Percentiles rank a stretch among this genome's conserved stretches.
Evolutionary conservation across 2,797 vertebrate species (phyloP).

Genomic region (Cyclura pinguis): DNA sequence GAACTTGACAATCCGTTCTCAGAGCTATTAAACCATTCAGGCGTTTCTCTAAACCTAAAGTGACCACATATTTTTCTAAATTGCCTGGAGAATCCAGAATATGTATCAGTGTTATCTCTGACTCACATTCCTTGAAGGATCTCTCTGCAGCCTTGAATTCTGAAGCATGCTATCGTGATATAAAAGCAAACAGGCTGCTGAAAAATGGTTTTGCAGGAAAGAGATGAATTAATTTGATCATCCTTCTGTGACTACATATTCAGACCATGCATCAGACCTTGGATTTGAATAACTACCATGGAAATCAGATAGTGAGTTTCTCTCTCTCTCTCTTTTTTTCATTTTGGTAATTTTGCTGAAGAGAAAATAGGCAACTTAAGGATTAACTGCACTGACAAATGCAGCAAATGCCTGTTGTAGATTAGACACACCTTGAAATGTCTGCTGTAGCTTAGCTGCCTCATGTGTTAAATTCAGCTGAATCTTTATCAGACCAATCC

Average conservation of each 20-base stretch:
- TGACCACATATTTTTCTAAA: not conserved
- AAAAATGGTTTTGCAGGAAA: constrained; percentile 19
- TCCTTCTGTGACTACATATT: constrained; percentile 32
- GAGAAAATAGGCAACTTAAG: constrained; percentile 20
- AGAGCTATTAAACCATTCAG: constrained; percentile 9
- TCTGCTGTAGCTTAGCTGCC: not conserved
- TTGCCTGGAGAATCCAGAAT: constrained; percentile 5
- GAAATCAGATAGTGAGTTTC: not conserved
- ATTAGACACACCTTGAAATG: constrained; percentile 2
- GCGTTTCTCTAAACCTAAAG: constrained; percentile 16
- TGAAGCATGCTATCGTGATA: constrained; percentile 15
- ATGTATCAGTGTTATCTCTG: constrained; percentile 12
- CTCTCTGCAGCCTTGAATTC: constrained; percentile 7
- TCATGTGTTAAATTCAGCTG: constrained; percentile 1
- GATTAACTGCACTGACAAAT: constrained; percentile 23
- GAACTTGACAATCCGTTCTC: constrained; percentile 3
- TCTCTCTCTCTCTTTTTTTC: not conserved
- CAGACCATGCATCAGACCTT: constrained; percentile 6
- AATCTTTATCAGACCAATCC: not conserved
- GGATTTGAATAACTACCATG: not conserved
- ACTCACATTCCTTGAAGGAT: constrained; percentile 24
- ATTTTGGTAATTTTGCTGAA: constrained; percentile 2
- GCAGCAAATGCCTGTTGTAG: not conserved
- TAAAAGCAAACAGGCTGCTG: constrained; percentile 38
- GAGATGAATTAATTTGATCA: constrained; percentile 31